Base-by-base conservation (phyloP, 2,113 vertebrate species). In the Podarcis cretensis region DNA sequence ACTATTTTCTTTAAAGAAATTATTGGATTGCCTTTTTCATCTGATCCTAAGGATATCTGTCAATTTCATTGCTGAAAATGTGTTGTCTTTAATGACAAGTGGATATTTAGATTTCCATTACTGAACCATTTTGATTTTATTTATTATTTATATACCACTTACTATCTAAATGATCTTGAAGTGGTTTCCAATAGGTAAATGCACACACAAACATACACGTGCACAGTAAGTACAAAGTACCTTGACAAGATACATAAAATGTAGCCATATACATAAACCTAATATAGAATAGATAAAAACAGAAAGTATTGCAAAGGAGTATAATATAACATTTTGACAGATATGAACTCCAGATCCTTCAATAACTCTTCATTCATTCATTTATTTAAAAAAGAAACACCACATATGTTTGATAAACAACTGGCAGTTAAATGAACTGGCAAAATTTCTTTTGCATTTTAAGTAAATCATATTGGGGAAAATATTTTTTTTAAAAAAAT, bases 391-490 rank as follows among this genome's bases (percentile, higher is more conserved):
- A 93, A 90, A 89, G 86, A 91, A 18, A 6, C 89, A 87, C 78
- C 89, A 81, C 23, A 84, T 57, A 84, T 37, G 77, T 66, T 74
- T 69, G 88, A 93, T 86, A 92, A 75, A 79, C 23, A 35, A 37
- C 69, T 92, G 88, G 89, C 93, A 91, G 91, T 85, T 92, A 93
- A 90, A 88, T 89, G 83, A 84, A 79, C 35, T 89, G 90, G 92
- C 88, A 93, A 91, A 88, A 82, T 85, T 91, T 88, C 65, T 81
- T 95, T 94, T 86, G 88, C 89, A 54, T 79, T 79, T 85, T 84
- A 74, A 74, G 5, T 18, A 35, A 95, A 96, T 88, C 2, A 0
- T 76, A 90, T 76, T 87, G 88, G 90, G 35, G 2, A 35, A 35
- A 35, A 35, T 35, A 35, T 35, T 35, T 35, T 35, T 35, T 35